Evolutionary conservation across 1,140 invertebrate species (phyloP), one percentile per base, ranked within the genome.

Genomic region (Diorhabda elongata): DNA sequence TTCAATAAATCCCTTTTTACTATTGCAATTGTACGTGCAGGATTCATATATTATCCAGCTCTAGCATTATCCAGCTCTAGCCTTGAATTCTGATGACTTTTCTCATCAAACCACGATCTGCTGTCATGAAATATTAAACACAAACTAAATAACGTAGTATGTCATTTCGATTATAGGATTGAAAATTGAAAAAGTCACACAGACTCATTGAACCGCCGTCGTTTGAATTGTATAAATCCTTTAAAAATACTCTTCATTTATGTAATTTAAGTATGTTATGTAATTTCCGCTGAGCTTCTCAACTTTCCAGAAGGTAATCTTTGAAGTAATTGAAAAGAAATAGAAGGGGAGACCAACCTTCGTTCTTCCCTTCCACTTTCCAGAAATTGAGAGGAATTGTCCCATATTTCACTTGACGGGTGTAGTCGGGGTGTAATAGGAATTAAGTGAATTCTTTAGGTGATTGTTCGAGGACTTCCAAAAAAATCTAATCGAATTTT

Each of bases 361-460:
- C 26, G 26, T 26, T 26, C 47, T 52, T 4, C n/a, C 44, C 2
- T 4, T 59, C 61, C 43, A 11, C 42, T 62, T 44, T 44, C 61
- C 47, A 62, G 42, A 44, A 62, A 62, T 62, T 62, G 26, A 42
- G 42, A 44, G 43, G 61, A 62, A 62, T 44, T 8, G 44, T 62
- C 61, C 43, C 61, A 62, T 62, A 62, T 62, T 62, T 62, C 61
- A 47, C 61, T 62, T 47, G 42, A 44, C 61, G 61, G 44, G 43
- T 44, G 42, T 44, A 62, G 11, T 42, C 26, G 9, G 8, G 9
- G 42, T 42, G 58, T 62, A 62, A 62, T 62, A 44, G 61, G 61
- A 62, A 44, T 44, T 62, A 11, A 62, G 61, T 62, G 61, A 62
- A 62, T 62, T 62, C 61, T 62, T 62, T 4, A 4, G 61, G 42